Base-by-base conservation (phyloP, 2,888 invertebrate genomes). In the Scelioninae gen. 1 region DNA sequence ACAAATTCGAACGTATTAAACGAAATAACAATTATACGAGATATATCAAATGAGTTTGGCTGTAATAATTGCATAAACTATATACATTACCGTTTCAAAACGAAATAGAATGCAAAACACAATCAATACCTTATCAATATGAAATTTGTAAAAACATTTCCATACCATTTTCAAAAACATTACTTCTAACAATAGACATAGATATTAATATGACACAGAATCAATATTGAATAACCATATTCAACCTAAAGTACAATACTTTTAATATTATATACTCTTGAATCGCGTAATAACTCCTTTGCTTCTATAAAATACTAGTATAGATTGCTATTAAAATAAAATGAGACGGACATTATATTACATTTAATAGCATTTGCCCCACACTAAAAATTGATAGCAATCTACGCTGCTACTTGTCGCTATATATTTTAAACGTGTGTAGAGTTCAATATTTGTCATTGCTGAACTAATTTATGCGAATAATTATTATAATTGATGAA, bases 281-380 rank as follows among this genome's bases (percentile, higher is more conserved):
- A n/a, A 43, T 43, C 43, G 43, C 15, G 10, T 51, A 51, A 51
- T 51, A 51, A 51, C 29, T 51, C 29, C 6, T 51, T 51, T 51
- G 9, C 9, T 29, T 51, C 9, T 2, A 10, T 23, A 51, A 51
- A 51, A 2, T 40, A 40, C 40, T 40, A 40, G 34, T 23, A 40
- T 58, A 23, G 40, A 40, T 58, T 58, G 11, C 58, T 58, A 23
- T 58, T 58, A 29, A 51, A 51, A 13, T 34, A 55, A 55, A 55
- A 34, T 40, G 40, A 40, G 23, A 29, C 38, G 58, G 40, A 7
- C 40, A 58, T 58, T 34, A 40, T 40, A 58, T 40, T 58, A n/a
- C 29, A 40, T 58, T 58, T 58, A 58, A 40, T 58, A 9, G 53
- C 29, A 13, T 53, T n/a, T 53, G n/a, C 32, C 31, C 32, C 32